Conservation (phyloP, 2,113 vertebrate species). For the Myotis davidii region DNA sequence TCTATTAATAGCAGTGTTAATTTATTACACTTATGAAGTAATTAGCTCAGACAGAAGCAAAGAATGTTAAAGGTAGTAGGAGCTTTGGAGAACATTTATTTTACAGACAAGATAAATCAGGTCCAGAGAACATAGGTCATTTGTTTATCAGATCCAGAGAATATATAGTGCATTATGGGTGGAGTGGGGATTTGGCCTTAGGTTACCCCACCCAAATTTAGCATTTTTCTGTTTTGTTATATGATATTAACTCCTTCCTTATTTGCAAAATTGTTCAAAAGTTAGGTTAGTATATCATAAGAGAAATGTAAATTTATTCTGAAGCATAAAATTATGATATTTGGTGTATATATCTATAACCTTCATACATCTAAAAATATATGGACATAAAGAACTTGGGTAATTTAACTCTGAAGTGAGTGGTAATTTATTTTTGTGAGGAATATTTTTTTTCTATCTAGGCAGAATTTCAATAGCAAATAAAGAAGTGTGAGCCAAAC, state of each 20-base stretch:
- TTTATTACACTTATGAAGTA: constrained; percentile 49
- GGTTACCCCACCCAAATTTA: not conserved
- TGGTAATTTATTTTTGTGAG: constrained; percentile 37
- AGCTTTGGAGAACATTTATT: constrained; percentile 9
- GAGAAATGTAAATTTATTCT: constrained; percentile 9
- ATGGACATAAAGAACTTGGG: not conserved
- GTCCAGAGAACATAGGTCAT: not conserved
- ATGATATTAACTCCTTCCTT: constrained; percentile 24
- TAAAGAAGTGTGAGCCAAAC: constrained; percentile 38
- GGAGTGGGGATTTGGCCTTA: not conserved
- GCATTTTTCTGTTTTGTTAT: not conserved
- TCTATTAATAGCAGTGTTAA: constrained; percentile 22
- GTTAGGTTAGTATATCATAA: not conserved
- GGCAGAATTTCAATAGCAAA: constrained; percentile 63
- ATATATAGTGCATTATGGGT: not conserved
- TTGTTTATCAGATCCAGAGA: not conserved
- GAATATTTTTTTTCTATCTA: constrained; percentile 28
- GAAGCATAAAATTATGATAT: not conserved
- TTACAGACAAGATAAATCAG: not conserved
- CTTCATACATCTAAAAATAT: not conserved
- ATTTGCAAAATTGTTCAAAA: constrained; percentile 10
- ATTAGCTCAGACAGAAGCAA: constrained; percentile 22
- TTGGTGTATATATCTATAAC: not conserved
- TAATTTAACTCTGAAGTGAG: constrained; percentile 34
- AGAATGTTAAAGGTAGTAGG: not conserved